A percentile compares a stretch with the other conserved stretches of the same genome.
Conservation (phyloP, 2,113 vertebrate species). For the Zapus hudsonius region DNA sequence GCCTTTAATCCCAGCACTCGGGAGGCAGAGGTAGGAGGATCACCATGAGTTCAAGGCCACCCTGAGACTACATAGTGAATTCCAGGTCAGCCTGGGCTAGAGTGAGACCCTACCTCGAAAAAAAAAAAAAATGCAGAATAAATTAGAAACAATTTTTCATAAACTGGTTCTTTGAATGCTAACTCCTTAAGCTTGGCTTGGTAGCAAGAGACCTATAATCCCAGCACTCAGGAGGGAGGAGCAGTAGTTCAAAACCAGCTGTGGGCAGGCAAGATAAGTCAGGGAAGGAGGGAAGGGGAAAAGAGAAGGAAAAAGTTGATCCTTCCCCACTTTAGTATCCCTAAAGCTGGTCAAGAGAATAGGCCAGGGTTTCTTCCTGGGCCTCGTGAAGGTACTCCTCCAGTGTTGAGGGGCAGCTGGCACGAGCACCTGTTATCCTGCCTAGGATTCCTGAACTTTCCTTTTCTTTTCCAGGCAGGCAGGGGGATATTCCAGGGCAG, state of each 20-base stretch:
- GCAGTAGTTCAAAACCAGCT: not conserved
- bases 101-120: no score
- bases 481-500: not conserved
- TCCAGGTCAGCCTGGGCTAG: no score
- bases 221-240: not conserved
- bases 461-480: slow-evolving; percentile 49
- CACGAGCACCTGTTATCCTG: no score
- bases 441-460: slow-evolving; percentile 4
- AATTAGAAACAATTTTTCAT: not conserved
- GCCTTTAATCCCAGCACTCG: no score
- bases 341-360: not conserved
- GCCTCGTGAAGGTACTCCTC: not conserved
- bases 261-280: no score
- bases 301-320: not conserved
- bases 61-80: no score
- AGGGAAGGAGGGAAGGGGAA: no score
- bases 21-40: no score
- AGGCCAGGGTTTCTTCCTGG: not conserved
- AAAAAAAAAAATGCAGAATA: not conserved
- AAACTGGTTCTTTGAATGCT: not conserved
- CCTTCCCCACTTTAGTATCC: not conserved
- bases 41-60: no score
- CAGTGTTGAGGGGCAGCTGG: not conserved
- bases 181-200: not conserved
- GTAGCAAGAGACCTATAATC: not conserved